Evolutionary conservation across 2,888 invertebrate genomes (phyloP).

Genomic region (Drosophila robusta): DNA sequence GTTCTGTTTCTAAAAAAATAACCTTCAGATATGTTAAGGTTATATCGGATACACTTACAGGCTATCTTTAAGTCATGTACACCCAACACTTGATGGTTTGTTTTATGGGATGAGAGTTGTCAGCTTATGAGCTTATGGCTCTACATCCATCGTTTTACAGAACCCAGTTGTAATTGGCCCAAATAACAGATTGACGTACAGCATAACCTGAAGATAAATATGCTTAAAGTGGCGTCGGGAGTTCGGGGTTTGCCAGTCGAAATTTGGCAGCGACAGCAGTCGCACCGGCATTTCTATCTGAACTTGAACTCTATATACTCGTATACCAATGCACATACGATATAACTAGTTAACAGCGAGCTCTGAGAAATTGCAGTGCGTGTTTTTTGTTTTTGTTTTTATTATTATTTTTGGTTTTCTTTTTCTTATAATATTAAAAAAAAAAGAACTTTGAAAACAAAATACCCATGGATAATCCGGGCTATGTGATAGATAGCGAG

Average conservation of each 20-base stretch:
- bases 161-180: constrained; percentile 36
- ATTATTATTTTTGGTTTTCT: background rate
- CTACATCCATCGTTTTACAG: constrained; percentile 20
- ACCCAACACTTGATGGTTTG: background rate
- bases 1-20: too few relatives aligned
- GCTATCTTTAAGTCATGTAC: constrained; percentile 1
- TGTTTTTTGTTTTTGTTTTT: background rate
- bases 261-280: constrained; percentile 28
- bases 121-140: constrained; percentile 1
- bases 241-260: constrained; percentile 27
- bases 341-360: background rate
- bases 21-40: too few relatives aligned
- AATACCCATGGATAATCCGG: constrained; percentile 75
- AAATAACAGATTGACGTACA: constrained; percentile 23
- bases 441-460: background rate
- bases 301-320: background rate
- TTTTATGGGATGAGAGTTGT: constrained; percentile 1
- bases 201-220: constrained; percentile 18
- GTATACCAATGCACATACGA: background rate
- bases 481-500: constrained; percentile 71
- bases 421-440: too few relatives aligned
- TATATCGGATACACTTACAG: background rate
- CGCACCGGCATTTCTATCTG: constrained; percentile 11
- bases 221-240: constrained; percentile 30
- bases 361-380: background rate